A percentile compares a stretch with the other conserved stretches of the same genome.
Evolutionary conservation across 2,113 vertebrate species (phyloP).

Genomic region (Fregata magnificens): DNA sequence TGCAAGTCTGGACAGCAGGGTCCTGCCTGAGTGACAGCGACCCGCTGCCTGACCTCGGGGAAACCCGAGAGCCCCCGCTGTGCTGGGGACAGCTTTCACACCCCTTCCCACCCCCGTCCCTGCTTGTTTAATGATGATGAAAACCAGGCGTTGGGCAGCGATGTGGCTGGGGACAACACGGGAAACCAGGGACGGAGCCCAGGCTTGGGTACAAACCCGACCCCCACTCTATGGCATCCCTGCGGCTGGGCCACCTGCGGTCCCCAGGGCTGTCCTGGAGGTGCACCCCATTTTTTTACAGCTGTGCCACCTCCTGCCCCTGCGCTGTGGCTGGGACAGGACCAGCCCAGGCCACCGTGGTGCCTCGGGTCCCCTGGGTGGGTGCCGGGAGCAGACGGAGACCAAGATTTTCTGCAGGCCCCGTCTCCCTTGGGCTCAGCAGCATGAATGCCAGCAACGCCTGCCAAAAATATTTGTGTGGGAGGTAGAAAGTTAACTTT

Average conservation of each 20-base stretch:
- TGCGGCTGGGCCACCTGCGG: rapidly evolving
- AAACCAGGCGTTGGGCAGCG: neutral
- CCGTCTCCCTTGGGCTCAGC: conserved; percentile 32
- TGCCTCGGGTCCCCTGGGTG: neutral
- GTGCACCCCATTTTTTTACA: neutral
- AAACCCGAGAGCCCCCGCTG: conserved; percentile 8
- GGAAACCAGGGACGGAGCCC: neutral
- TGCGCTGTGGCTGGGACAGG: rapidly evolving
- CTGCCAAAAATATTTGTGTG: conserved; percentile 80
- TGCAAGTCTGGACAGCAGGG: conserved; percentile 32
- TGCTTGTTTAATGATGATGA: neutral
- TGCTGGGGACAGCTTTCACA: neutral
- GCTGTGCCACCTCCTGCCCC: neutral
- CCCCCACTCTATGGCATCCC: neutral
- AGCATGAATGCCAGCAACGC: conserved; percentile 40
- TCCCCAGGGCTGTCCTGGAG: neutral
- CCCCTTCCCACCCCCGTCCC: neutral
- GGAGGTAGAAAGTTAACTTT: conserved; percentile 78
- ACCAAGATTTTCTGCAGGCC: conserved; percentile 13
- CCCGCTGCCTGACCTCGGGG: neutral
- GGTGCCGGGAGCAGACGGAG: neutral
- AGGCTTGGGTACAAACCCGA: neutral
- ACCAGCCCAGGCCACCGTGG: rapidly evolving
- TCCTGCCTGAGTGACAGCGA: conserved; percentile 45
- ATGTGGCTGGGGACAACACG: neutral